Conservation (phyloP, 1,140 invertebrate genomes). For the Ostrea edulis region DNA sequence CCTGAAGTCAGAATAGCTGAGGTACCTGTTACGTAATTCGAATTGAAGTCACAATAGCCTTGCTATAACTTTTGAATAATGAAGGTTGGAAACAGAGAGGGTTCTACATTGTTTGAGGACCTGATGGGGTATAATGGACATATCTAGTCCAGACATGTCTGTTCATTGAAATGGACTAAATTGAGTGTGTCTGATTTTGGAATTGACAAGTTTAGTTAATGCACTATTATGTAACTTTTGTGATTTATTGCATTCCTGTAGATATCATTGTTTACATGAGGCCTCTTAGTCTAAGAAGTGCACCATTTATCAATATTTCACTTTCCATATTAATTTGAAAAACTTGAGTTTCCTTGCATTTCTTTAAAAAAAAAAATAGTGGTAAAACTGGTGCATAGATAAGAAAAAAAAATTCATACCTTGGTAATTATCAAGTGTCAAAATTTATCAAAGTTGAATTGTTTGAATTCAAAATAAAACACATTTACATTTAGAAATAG, state of each 20-base stretch:
- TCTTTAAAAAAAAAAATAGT: too few relatives aligned
- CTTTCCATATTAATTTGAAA: neutral
- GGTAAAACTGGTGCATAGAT: too few relatives aligned
- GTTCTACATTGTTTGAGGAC: neutral
- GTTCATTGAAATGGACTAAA: neutral
- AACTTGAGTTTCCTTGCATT: too few relatives aligned
- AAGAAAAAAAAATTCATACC: too few relatives aligned
- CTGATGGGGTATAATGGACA: neutral
- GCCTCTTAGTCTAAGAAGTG: neutral
- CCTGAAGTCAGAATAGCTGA: neutral
- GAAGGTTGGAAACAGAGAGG: neutral
- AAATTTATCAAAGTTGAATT: too few relatives aligned
- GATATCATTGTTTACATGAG: neutral
- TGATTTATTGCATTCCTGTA: neutral
- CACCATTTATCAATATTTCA: neutral
- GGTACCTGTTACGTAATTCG: neutral
- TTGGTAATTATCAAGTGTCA: too few relatives aligned
- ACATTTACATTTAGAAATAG: too few relatives aligned
- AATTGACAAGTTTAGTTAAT: constrained; percentile 10
- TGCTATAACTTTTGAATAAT: neutral
- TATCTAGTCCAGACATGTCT: neutral
- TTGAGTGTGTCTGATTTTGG: neutral
- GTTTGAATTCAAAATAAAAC: too few relatives aligned
- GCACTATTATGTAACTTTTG: neutral
- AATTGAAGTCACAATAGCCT: neutral